Evolutionary conservation across 2,888 invertebrate genomes (phyloP).

Genomic region (Trichopria drosophilae): DNA sequence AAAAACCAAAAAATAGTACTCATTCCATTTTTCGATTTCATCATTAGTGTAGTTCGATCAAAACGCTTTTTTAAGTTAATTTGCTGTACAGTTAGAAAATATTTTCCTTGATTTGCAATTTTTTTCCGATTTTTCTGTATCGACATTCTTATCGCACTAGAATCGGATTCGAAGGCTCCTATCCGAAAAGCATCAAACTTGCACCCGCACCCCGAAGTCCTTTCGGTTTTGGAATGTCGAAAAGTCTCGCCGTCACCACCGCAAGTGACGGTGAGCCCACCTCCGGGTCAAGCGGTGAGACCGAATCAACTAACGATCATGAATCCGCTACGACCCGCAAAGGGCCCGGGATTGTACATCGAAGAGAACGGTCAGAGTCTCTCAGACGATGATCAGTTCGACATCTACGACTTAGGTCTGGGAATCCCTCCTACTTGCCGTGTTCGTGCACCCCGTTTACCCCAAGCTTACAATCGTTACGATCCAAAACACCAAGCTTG

Average conservation of each 20-base stretch:
- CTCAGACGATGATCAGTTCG: not conserved
- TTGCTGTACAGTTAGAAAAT: not conserved
- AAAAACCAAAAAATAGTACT: too few species aligned
- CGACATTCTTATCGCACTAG: constrained; percentile 3
- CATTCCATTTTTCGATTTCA: too few species aligned
- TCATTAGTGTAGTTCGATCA: too few species aligned
- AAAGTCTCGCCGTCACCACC: constrained; percentile 1
- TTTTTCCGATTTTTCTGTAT: constrained; percentile 14
- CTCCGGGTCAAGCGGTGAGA: constrained; percentile 38
- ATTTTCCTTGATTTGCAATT: constrained; percentile 5
- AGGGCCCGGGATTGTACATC: too few species aligned
- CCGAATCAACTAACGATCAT: constrained; percentile 41
- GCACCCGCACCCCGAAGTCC: constrained; percentile 19
- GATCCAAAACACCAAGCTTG: too few species aligned
- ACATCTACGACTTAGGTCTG: not conserved
- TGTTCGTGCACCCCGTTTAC: too few species aligned
- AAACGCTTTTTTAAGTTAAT: too few species aligned
- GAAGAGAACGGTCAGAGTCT: constrained; percentile 11
- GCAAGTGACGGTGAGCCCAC: constrained; percentile 41
- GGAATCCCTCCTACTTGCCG: too few species aligned
- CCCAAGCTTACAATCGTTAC: too few species aligned
- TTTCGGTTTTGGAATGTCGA: constrained; percentile 14
- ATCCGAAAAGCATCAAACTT: too few species aligned
- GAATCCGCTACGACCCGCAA: constrained; percentile 40
- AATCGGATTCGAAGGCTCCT: too few species aligned